Conservation (phyloP, 2,797 vertebrate genomes). For the Spea hammondii region DNA sequence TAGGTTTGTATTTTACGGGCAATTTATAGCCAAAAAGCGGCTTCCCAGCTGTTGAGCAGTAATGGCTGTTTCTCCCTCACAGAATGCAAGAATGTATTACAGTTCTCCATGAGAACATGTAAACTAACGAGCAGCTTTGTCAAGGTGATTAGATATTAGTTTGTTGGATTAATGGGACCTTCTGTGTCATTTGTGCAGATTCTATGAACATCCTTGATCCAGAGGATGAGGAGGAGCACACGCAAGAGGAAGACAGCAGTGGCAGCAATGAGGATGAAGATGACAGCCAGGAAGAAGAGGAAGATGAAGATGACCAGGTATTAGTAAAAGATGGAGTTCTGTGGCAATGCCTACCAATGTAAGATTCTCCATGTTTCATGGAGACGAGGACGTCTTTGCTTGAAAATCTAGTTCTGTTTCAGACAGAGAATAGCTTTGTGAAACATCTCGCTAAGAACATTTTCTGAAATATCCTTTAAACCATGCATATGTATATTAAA, state of each 20-base stretch:
- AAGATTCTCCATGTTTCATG: neutral
- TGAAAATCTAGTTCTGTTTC: neutral
- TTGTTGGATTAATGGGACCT: neutral
- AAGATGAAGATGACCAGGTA: slow-evolving; percentile 91
- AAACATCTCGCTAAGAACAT: neutral
- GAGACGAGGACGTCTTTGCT: neutral
- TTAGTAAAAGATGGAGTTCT: slow-evolving; percentile 5
- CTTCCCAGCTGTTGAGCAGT: too few species aligned
- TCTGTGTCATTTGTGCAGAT: slow-evolving; percentile 69
- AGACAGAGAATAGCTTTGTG: neutral
- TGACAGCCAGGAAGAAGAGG: slow-evolving; percentile 93
- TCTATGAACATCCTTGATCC: slow-evolving; percentile 96
- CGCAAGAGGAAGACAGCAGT: slow-evolving; percentile 93
- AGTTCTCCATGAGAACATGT: too few species aligned
- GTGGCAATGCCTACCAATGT: neutral
- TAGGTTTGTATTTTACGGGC: too few species aligned
- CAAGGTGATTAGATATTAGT: too few species aligned
- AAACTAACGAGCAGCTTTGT: too few species aligned
- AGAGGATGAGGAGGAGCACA: slow-evolving; percentile 88
- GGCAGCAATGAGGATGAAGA: slow-evolving; percentile 95
- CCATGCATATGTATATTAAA: too few species aligned
- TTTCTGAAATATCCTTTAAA: too few species aligned
- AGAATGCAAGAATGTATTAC: too few species aligned
- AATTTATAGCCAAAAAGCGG: too few species aligned
- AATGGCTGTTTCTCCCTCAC: too few species aligned